Evolutionary conservation across 92 coral and sea anemone genomes (phyloP).

Genomic region (Palythoa grandiflora): DNA sequence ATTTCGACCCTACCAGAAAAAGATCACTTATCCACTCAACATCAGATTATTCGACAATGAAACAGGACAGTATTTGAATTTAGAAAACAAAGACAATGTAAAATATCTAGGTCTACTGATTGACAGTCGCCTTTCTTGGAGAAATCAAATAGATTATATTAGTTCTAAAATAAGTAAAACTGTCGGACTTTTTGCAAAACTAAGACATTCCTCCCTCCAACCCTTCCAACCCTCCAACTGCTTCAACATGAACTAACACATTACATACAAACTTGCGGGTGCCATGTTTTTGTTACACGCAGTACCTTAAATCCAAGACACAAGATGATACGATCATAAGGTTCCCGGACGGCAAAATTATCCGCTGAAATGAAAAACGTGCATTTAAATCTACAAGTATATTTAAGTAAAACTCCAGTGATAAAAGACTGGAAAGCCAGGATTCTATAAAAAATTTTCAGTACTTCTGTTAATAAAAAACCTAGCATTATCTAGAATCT

Average conservation of each 20-base stretch:
- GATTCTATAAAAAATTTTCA: too few species aligned
- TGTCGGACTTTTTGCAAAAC: constrained; percentile 40
- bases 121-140: constrained; percentile 43
- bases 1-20: background rate
- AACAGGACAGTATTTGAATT: background rate
- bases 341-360: constrained; percentile 92
- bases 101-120: constrained; percentile 40
- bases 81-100: constrained; percentile 19
- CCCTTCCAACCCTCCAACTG: too few species aligned
- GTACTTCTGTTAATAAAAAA: too few species aligned
- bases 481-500: too few species aligned
- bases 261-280: too few species aligned
- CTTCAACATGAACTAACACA: too few species aligned
- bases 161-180: constrained; percentile 40
- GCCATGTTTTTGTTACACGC: too few species aligned
- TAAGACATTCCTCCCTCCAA: constrained; percentile 34
- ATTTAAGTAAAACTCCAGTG: too few species aligned
- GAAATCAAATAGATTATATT: constrained; percentile 30
- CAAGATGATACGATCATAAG: constrained; percentile 89
- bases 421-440: too few species aligned
- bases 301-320: constrained; percentile 96
- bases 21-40: background rate
- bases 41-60: background rate
- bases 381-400: too few species aligned
- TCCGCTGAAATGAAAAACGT: constrained; percentile 68